Evolutionary conservation across 2,888 invertebrate species (phyloP), one percentile per base, ranked within the genome.

Genomic region (Kryphioiulus occultus): DNA sequence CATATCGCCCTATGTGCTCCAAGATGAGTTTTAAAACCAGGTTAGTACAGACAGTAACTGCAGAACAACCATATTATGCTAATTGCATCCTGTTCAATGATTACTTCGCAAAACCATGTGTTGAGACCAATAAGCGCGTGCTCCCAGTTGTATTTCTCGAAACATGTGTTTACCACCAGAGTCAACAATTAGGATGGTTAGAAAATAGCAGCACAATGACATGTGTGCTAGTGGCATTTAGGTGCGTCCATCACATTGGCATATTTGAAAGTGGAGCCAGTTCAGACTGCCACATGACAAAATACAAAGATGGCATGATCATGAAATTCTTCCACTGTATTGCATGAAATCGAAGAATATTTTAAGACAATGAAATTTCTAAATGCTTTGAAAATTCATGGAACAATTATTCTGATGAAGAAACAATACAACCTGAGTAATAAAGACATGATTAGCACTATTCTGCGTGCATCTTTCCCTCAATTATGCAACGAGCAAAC

Each of bases 91-190:
- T 68, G 68, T 68, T 68, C 9, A 10, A 68, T 68, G 68, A 68
- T 68, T 22, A 1, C 68, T 68, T 68, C 68, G 10, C 22, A 68
- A 68, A 68, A 68, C 68, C 68, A 68, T 68, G 68, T 68, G 68
- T 68, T 68, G 9, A 68, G 68, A 10, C 68, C 68, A 68, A 26
- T 26, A 68, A 68, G 26, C 68, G 68, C 68, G 68, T 53, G 53
- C 53, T 53, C 19, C 19, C 53, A 19, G 53, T 19, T 19, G 19
- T 68, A 68, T 22, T 68, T 9, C 68, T 68, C 68, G 19, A 26
- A 68, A 19, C 68, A 68, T 68, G 68, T 68, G 68, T 68, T 68
- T 68, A 68, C 22, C 68, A 68, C 19, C 68, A 68, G 68, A 68
- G 26, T 68, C 68, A 68, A 68, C 26, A 68, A 68, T 17, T 4